Conservation (phyloP, 1,140 invertebrate genomes). For the Pseudachorutes palmiensis region DNA sequence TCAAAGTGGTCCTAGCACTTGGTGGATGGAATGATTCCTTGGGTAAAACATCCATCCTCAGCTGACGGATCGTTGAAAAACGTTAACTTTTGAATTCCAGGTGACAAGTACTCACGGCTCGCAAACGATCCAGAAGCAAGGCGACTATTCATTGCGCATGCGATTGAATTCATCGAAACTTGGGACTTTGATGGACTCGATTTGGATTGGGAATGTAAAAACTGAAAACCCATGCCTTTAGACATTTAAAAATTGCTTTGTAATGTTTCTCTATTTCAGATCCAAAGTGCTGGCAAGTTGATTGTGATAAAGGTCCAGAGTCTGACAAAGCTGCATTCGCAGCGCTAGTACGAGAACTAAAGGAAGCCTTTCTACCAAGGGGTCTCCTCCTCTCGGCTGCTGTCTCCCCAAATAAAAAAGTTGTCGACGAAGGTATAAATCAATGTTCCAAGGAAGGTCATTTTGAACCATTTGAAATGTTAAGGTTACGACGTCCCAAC, state of each 20-base stretch:
- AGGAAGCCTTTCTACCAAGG: conserved; percentile 59
- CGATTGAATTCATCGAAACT: conserved; percentile 43
- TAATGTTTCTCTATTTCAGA: conserved; percentile 35
- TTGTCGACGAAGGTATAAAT: conserved; percentile 44
- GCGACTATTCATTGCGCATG: conserved; percentile 42
- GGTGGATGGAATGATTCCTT: conserved; percentile 47
- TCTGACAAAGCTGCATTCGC: conserved; percentile 58
- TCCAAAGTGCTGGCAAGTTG: conserved; percentile 59
- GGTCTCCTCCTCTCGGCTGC: conserved; percentile 53
- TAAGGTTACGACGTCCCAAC: conserved; percentile 65
- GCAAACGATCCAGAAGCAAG: conserved; percentile 42
- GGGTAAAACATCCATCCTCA: background rate
- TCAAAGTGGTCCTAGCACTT: conserved; percentile 50
- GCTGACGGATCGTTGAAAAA: background rate
- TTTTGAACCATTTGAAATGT: conserved; percentile 21
- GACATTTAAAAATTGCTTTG: background rate
- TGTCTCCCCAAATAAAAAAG: conserved; percentile 51
- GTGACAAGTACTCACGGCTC: conserved; percentile 47
- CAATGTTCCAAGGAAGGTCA: background rate
- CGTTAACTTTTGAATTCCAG: conserved; percentile 24
- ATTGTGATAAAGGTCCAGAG: conserved; percentile 51
- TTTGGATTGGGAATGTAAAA: conserved; percentile 47
- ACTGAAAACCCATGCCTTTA: too few species aligned
- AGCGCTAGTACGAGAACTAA: conserved; percentile 62
- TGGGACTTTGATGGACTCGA: conserved; percentile 47